A percentile compares a stretch with the other conserved stretches of the same genome.
These are phyloP conservation scores for Chelonus formosanus DNA, from an alignment of 2,888 invertebrate species.

Conservation along the genomic window DNA sequence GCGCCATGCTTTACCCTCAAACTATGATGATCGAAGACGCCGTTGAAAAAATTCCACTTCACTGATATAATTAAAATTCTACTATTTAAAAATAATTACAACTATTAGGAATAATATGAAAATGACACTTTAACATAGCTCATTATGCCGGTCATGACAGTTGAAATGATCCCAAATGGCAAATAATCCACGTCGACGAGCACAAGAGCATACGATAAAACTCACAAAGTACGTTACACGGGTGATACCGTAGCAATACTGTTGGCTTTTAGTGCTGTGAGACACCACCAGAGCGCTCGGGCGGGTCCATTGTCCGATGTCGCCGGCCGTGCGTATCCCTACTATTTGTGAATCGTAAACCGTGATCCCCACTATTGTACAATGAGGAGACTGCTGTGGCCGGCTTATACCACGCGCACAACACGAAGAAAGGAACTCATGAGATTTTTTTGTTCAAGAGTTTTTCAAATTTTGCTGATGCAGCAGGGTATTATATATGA, in stretches of 20 bases:
- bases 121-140: too few relatives aligned
- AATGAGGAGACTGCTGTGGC: background rate
- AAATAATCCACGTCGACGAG: conserved; percentile 17
- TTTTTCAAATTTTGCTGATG: background rate
- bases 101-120: too few relatives aligned
- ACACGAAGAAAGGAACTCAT: conserved; percentile 6
- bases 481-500: too few relatives aligned
- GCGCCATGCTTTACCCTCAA: conserved; percentile 36
- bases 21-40: conserved; percentile 21
- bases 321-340: conserved; percentile 33
- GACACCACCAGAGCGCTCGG: conserved; percentile 50
- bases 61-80: too few relatives aligned
- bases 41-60: background rate
- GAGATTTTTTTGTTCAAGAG: background rate
- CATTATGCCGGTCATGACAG: too few relatives aligned
- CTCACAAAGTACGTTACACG: conserved; percentile 38
- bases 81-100: too few relatives aligned
- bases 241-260: conserved; percentile 40
- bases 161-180: background rate
- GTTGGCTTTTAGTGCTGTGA: conserved; percentile 43
- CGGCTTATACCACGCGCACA: conserved; percentile 8
- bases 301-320: conserved; percentile 46
- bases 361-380: conserved; percentile 4
- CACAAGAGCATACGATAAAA: conserved; percentile 1
- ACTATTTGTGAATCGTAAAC: conserved; percentile 1